Evolutionary conservation across 1,140 invertebrate genomes (phyloP), one percentile per base, ranked within the genome.

Genomic region (Neodiprion virginianus): DNA sequence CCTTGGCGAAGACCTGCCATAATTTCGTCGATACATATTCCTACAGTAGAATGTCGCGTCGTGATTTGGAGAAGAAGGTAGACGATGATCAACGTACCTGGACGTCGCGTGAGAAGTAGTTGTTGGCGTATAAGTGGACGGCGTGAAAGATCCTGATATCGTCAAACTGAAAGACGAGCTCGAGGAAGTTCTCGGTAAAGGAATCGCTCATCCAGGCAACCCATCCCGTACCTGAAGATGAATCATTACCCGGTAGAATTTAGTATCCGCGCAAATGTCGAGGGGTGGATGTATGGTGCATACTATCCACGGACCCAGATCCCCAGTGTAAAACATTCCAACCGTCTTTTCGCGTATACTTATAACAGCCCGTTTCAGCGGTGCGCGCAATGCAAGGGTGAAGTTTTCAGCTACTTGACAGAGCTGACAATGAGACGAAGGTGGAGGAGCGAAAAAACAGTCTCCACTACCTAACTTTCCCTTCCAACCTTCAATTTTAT

Each of bases 161-260:
- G 72, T 93, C 92, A 85, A 95, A 95, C 78, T 93, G 89, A 84
- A 95, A 95, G 21, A 91, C 77, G 40, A 93, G 84, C 79, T 93
- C 91, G 49, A 92, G 84, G 78, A 87, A 91, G 72, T 90, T 87
- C 47, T 88, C 82, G 7, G 81, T 81, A 73, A 89, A 88, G 5
- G 87, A 89, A 71, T 93, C 91, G 80, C 93, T 93, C 82, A 90
- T 92, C 95, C 95, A 96, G 1, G 93, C 94, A 10, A 96, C 89
- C 95, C 95, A 96, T 61, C 94, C 93, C 68, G 93, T 93, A 49
- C 93, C 94, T 91, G 90, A 81, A 77, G 88, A 73, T 5, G 53
- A 61, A 61, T 61, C n/a, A 61, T 61, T 17, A 61, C 5, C 28
- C 53, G 4, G 53, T 14, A 17, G 53, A 67, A 69, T 72, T 72